phyloP scores from a whole-genome alignment of 2,113 vertebrate genomes.

The Panurus biarmicus region DNA sequence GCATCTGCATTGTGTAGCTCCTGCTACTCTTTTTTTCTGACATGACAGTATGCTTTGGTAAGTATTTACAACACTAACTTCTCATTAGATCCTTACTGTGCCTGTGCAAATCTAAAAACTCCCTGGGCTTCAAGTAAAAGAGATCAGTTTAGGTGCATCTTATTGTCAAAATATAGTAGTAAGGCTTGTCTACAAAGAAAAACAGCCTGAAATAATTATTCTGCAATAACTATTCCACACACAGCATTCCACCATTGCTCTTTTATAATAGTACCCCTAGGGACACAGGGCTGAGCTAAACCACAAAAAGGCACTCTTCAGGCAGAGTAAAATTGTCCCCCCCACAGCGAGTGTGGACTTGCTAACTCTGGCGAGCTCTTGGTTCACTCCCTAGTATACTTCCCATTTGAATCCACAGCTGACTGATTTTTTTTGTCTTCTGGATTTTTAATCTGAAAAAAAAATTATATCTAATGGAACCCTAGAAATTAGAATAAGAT shows the following conservation, averaged over 20 bases:
- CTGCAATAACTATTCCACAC: conserved; percentile 50
- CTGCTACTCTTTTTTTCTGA: background rate
- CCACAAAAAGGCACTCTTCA: conserved; percentile 59
- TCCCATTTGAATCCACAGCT: conserved; percentile 21
- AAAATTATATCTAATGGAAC: background rate
- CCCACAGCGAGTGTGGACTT: conserved; percentile 56
- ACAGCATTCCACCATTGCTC: conserved; percentile 44
- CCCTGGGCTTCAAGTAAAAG: background rate
- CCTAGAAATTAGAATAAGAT: background rate
- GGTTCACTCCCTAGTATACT: conserved; percentile 12
- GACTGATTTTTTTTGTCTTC: background rate
- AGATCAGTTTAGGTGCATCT: background rate
- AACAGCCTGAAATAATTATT: conserved; percentile 51
- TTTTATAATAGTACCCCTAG: conserved; percentile 59
- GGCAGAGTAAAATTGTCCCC: conserved; percentile 47
- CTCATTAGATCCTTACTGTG: background rate
- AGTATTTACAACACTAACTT: background rate
- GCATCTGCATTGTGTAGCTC: background rate
- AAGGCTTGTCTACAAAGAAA: background rate
- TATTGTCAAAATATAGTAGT: background rate
- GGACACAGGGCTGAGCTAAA: conserved; percentile 50
- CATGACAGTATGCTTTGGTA: background rate
- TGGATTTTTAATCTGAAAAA: conserved; percentile 16
- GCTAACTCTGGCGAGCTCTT: conserved; percentile 53
- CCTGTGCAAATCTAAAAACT: background rate